Base-by-base conservation (phyloP, 2,113 vertebrate genomes). In the Heteronetta atricapilla region DNA sequence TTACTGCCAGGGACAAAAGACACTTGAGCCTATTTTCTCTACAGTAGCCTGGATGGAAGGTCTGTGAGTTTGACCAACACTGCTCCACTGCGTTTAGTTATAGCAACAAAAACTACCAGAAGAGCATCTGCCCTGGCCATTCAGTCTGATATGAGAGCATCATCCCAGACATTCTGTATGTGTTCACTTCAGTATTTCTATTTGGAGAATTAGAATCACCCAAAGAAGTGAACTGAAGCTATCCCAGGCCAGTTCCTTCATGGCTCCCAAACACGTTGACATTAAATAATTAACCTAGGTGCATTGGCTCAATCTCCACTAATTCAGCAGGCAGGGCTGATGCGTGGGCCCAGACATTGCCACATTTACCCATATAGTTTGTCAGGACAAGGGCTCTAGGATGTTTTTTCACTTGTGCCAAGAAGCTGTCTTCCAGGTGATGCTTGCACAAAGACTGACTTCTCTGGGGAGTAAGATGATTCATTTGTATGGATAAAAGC, bases 1-100 rank as follows among this genome's bases (percentile, higher is more conserved):
- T 91, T 94, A 87, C 66, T 92, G 50, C 85, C 56, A 66, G 44
- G 66, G 48, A 91, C 80, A 94, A 96, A 92, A 92, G 87, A 72
- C 38, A 48, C 36, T 52, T 80, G 36, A 73, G 62, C 44, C 22
- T 79, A 59, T 75, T 91, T 90, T 91, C 72, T 83, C 52, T 63
- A 3, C 52, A 83, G 59, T 40, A 66, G 46, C 58, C 62, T 56
- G 81, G 83, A 78, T 92, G 74, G 82, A 93, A 90, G 72, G 16
- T 62, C 82, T 93, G 44, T 92, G 68, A 36, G 38, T 90, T 68
- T 89, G 92, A 94, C 77, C 86, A 82, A 13, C 82, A 76, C 21
- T 79, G 58, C 53, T 92, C 86, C 69, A n/a, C 66, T 66, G 83
- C 50, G 40, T 90, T 92, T 75, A 59, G 64, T 86, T 86, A 42